These are phyloP conservation scores for Sebastes iracundus DNA, from an alignment of 2,797 vertebrate species.

Conservation along the genomic window DNA sequence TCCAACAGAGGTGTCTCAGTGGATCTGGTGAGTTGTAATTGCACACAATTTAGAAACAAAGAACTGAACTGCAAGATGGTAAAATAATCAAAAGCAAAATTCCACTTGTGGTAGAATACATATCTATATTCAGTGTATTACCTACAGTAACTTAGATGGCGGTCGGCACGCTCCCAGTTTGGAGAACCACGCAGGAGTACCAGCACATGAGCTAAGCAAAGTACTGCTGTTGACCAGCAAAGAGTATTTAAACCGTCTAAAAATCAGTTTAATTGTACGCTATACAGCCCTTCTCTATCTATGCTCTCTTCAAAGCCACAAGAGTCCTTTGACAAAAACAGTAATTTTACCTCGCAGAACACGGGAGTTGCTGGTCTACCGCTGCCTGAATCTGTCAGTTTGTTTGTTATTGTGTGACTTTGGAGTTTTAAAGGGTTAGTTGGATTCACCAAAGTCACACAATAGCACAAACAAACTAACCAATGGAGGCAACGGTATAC, in stretches of 20 bases:
- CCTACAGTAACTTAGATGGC: not conserved
- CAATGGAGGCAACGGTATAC: no score
- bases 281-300: not conserved
- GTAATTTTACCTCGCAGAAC: not conserved
- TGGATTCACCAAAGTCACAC: no score
- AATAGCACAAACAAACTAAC: no score
- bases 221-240: not conserved
- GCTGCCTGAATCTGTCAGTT: not conserved
- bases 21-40: constrained; percentile 82
- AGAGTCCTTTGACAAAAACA: not conserved
- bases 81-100: not conserved
- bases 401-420: not conserved
- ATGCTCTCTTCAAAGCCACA: not conserved
- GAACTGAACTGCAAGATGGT: not conserved
- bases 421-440: no score
- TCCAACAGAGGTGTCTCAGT: constrained; percentile 85
- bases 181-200: no score
- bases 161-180: not conserved
- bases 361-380: not conserved
- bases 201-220: not conserved
- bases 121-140: not conserved
- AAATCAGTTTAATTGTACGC: not conserved
- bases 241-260: not conserved
- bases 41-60: not conserved
- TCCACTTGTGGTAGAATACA: not conserved